phyloP scores from a whole-genome alignment of 2,113 vertebrate genomes.

The Capricornis sumatraensis region DNA sequence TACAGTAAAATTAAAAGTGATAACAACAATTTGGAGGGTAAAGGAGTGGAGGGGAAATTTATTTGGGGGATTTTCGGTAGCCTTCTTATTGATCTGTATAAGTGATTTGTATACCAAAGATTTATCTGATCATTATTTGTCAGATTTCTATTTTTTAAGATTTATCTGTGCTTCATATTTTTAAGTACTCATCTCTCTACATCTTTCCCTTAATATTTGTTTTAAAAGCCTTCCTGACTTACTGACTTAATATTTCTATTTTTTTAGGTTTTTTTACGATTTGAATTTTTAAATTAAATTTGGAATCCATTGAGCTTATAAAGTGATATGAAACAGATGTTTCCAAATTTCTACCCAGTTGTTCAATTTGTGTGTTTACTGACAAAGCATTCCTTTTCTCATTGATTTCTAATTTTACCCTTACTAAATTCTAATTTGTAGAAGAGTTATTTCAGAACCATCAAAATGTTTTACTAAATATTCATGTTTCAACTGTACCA shows the following conservation, averaged over 20 bases:
- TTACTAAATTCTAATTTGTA: conserved; percentile 17
- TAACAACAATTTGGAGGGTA: neutral
- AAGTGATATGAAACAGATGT: neutral
- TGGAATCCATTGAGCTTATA: neutral
- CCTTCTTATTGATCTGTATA: neutral
- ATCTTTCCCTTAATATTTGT: neutral
- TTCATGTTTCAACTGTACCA: neutral
- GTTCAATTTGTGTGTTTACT: conserved; percentile 6
- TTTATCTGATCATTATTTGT: neutral
- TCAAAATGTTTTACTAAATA: conserved; percentile 10
- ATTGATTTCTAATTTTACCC: neutral
- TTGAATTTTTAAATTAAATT: neutral
- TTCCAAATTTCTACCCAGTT: neutral
- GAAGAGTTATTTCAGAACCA: neutral
- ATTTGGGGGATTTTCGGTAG: neutral
- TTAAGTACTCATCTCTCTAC: neutral
- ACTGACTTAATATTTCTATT: neutral
- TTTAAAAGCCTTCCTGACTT: neutral
- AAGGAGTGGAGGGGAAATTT: neutral
- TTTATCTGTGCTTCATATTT: neutral
- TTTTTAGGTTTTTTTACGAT: neutral
- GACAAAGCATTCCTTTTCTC: neutral
- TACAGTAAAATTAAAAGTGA: neutral
- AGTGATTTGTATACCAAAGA: neutral
- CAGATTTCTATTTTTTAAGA: neutral